Evolutionary conservation across 2,888 invertebrate species (phyloP).

Genomic region (Chrysina gloriosa): DNA sequence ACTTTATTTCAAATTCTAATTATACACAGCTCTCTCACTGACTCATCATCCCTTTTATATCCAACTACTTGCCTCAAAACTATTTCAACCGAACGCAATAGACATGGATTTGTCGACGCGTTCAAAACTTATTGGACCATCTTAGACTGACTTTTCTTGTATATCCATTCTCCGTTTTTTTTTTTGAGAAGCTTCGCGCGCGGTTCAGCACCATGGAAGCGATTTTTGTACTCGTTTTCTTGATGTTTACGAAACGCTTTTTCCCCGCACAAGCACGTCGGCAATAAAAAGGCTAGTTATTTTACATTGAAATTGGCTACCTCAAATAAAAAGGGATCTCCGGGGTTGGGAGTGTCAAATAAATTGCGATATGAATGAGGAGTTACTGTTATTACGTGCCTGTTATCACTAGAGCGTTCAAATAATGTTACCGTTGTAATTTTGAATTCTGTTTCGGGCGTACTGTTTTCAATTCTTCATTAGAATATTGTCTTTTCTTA

Average conservation of each 20-base stretch:
- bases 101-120: too few species aligned
- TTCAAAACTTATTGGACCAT: too few species aligned
- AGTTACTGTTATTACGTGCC: slow-evolving; percentile 15
- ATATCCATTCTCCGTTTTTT: neutral
- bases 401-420: neutral
- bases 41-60: too few species aligned
- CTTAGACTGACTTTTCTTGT: too few species aligned
- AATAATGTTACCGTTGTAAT: neutral
- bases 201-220: slow-evolving; percentile 1
- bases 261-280: neutral
- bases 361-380: slow-evolving; percentile 20
- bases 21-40: too few species aligned
- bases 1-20: too few species aligned
- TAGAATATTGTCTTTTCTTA: too few species aligned
- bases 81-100: too few species aligned
- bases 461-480: slow-evolving; percentile 7
- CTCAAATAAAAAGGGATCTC: slow-evolving; percentile 28
- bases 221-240: slow-evolving; percentile 13
- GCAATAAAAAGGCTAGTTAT: slow-evolving; percentile 31
- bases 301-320: slow-evolving; percentile 33
- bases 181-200: neutral
- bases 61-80: too few species aligned
- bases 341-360: slow-evolving; percentile 6
- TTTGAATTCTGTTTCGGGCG: too few species aligned
- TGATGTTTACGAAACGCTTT: slow-evolving; percentile 20